phyloP scores from a whole-genome alignment of 2,888 invertebrate genomes.

The Sympetrum striolatum region DNA sequence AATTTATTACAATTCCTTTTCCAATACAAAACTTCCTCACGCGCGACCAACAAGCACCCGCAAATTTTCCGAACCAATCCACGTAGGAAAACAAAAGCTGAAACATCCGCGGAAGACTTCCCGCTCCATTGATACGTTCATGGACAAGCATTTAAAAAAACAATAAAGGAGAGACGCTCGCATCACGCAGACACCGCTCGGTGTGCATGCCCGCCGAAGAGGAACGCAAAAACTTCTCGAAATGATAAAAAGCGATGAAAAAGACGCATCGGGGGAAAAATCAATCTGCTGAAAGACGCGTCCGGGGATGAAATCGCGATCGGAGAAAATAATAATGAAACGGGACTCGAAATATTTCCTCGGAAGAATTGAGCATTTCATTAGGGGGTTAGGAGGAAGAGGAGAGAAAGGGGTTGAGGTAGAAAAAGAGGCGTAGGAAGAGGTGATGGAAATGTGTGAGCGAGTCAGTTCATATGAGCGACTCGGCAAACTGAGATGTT shows the following conservation, averaged over 20 bases:
- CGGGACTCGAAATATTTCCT: neutral
- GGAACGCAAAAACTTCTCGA: neutral
- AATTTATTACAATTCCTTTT: too few relatives aligned
- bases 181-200: too few relatives aligned
- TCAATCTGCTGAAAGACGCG: neutral
- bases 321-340: neutral
- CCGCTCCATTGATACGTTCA: too few relatives aligned
- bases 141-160: too few relatives aligned
- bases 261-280: neutral
- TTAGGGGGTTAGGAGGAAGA: neutral
- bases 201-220: neutral
- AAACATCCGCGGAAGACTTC: too few relatives aligned
- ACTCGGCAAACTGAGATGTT: too few relatives aligned
- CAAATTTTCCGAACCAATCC: too few relatives aligned
- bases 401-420: neutral
- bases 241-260: neutral
- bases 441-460: neutral
- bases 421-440: neutral
- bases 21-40: too few relatives aligned
- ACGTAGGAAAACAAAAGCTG: too few relatives aligned
- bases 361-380: neutral
- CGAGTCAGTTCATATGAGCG: too few relatives aligned
- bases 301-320: neutral
- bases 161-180: too few relatives aligned
- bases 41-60: too few relatives aligned